Base-by-base conservation (phyloP, 92 coral and sea anemone species). In the Nematostella vectensis region DNA sequence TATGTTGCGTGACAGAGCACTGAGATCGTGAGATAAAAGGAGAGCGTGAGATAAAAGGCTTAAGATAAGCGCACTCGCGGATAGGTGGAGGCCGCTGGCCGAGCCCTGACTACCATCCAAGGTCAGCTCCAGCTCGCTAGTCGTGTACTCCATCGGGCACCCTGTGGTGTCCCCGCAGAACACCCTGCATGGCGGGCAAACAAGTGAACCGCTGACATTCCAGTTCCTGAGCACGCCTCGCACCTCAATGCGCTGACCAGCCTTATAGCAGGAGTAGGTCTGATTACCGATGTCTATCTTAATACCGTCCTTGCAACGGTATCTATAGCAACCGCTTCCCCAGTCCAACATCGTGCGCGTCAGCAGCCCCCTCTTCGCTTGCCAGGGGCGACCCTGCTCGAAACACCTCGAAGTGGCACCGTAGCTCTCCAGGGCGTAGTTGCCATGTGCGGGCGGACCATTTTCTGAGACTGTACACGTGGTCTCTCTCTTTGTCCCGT, bases 261-360 rank as follows among this genome's bases (percentile, higher is more conserved):
- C 77, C 16, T 63, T 57, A 0, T 65, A 44, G 63, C 99, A 93
- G 49, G 59, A 45, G 56, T 78, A 93, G 16, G 40, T 68, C 50
- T 75, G 69, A 1, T 85, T 79, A 0, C 62, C 77, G 10, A 93
- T 88, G 20, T 75, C 75, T 22, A 93, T 29, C 54, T 86, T 56
- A 17, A 93, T 53, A 3, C 79, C 87, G 22, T 76, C 79, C 11
- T 75, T 63, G 61, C 99, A 93, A 21, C 65, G 59, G 63, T 68
- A 80, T 29, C 59, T 81, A 21, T 93, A 93, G 51, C 99, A 93
- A 0, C 99, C 99, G 49, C 99, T 93, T 0, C 99, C 99, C 99
- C 99, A 93, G 64, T 93, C 99, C 1, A 93, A 63, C 99, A 93
- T 93, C 6, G 99, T 93, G 24, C 99, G 68, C 2, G 99, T 93